Conservation (phyloP, 2,797 vertebrate genomes). For the Momotus momota region DNA sequence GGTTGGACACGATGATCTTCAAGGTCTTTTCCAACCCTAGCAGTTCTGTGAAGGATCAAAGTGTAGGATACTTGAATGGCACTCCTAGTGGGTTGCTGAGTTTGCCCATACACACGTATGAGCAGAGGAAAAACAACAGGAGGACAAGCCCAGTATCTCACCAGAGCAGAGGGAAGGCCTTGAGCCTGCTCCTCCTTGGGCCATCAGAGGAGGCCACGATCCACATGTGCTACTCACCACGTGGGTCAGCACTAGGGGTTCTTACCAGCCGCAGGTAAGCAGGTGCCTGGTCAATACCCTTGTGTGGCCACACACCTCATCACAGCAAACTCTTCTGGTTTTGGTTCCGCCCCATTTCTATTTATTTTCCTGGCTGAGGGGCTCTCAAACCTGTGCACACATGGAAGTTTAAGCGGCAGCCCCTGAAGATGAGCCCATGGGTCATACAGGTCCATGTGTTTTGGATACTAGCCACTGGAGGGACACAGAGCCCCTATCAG, state of each 20-base stretch:
- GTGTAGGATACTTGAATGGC: no score
- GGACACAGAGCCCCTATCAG: neutral
- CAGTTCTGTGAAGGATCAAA: neutral
- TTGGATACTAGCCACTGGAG: neutral
- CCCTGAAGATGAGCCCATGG: neutral
- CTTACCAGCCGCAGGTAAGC: neutral
- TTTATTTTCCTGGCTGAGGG: neutral
- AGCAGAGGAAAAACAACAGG: neutral
- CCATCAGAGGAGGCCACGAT: neutral
- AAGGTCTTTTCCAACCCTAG: no score
- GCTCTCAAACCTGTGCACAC: neutral
- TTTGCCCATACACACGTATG: neutral
- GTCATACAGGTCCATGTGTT: neutral
- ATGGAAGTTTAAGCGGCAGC: neutral
- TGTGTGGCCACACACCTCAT: neutral
- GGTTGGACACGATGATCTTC: no score
- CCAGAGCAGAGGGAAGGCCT: neutral
- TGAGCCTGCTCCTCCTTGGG: neutral
- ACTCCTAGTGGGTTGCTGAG: neutral
- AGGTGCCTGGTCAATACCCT: no score
- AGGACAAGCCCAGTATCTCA: neutral
- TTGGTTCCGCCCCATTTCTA: neutral
- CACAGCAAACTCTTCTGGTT: neutral
- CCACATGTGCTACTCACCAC: fast-evolving
- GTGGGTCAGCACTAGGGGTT: neutral